Percentiles rank a stretch among this genome's conserved stretches.
Conservation (phyloP, 1,140 invertebrate species). For the Chlorops oryzae region DNA sequence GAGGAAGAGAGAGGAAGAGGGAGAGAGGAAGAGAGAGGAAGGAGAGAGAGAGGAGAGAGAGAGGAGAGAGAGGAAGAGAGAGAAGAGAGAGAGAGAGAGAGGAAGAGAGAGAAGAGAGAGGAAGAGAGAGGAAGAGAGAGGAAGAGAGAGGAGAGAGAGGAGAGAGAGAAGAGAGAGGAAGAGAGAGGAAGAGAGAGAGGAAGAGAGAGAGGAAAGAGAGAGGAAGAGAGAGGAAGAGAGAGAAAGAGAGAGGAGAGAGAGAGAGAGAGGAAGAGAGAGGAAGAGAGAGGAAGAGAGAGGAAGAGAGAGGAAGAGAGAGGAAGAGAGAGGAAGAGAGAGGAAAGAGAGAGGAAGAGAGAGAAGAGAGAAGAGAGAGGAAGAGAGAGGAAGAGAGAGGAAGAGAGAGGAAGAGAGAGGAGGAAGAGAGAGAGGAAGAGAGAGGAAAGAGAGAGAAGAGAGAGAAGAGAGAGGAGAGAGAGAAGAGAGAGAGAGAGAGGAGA, state of each 20-base stretch:
- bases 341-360: background rate
- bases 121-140: background rate
- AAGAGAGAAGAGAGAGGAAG: background rate
- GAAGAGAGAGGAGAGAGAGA: background rate
- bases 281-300: background rate
- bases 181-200: background rate
- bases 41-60: background rate
- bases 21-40: background rate
- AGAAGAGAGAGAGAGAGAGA: background rate
- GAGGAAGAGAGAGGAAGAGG: background rate
- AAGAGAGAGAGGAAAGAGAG: background rate
- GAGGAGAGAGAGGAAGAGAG: background rate
- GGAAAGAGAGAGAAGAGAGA: background rate
- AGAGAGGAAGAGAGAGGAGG: background rate
- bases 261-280: background rate
- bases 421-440: background rate
- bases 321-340: background rate
- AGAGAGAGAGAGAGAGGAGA: background rate
- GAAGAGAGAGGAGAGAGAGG: background rate
- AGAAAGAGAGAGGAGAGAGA: background rate
- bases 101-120: background rate
- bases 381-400: background rate
- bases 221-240: background rate
- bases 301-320: background rate
- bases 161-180: background rate